These are phyloP conservation scores for Cryptops parisi DNA, from an alignment of 2,888 invertebrate species.

Conservation along the genomic window DNA sequence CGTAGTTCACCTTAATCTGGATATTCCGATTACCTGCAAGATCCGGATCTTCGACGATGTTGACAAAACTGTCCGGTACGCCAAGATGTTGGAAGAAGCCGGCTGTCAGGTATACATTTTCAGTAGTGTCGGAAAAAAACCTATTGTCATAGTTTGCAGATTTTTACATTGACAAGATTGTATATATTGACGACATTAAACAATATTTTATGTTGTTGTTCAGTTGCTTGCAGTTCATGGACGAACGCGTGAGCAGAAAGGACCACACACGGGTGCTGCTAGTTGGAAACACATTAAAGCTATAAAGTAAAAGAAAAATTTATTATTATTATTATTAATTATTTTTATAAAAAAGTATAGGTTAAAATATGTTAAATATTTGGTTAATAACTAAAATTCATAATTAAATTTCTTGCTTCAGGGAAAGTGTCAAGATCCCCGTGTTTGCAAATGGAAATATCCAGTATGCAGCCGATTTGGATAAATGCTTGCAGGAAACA, in stretches of 20 bases:
- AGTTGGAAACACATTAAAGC: slow-evolving; percentile 87
- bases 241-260: slow-evolving; percentile 86
- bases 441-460: slow-evolving; percentile 98
- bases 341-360: too few species aligned
- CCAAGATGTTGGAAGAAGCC: slow-evolving; percentile 83
- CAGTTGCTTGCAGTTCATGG: slow-evolving; percentile 90
- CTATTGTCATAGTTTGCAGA: neutral
- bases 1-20: slow-evolving; percentile 42
- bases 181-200: neutral
- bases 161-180: neutral
- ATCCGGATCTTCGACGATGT: slow-evolving; percentile 77
- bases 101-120: slow-evolving; percentile 50
- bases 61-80: slow-evolving; percentile 76
- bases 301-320: slow-evolving; percentile 49
- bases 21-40: slow-evolving; percentile 92
- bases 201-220: neutral
- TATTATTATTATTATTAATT: too few species aligned
- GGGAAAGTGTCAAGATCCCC: slow-evolving; percentile 72
- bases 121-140: too few species aligned
- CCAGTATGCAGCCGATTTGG: slow-evolving; percentile 72
- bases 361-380: too few species aligned
- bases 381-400: neutral
- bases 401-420: slow-evolving; percentile 28
- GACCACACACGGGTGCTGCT: slow-evolving; percentile 86
- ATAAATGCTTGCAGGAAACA: slow-evolving; percentile 68